Conservation (phyloP, 2,113 vertebrate species). For the Acanthochromis polyacanthus region DNA sequence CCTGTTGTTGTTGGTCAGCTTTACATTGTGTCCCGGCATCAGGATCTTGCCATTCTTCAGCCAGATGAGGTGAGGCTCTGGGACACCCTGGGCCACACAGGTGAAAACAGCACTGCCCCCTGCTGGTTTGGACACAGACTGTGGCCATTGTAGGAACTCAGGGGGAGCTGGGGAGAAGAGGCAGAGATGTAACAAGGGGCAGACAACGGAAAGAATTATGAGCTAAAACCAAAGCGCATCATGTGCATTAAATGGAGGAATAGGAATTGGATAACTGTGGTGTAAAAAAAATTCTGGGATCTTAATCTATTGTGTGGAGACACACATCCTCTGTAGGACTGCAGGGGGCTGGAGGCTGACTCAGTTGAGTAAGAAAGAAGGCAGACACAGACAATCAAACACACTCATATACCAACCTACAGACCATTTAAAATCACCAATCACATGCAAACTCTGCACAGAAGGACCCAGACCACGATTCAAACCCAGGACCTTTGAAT, state of each 20-base stretch:
- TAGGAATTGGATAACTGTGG: background rate
- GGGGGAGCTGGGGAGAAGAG: conserved; percentile 79
- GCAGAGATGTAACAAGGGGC: background rate
- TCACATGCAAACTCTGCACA: too few relatives aligned
- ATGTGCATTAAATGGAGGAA: background rate
- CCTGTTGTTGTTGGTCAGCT: conserved; percentile 87
- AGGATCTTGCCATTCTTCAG: conserved; percentile 87
- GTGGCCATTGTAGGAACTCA: conserved; percentile 88
- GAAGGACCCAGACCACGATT: too few relatives aligned
- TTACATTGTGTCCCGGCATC: conserved; percentile 80
- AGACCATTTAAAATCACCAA: too few relatives aligned
- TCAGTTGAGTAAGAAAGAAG: too few relatives aligned
- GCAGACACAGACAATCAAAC: too few relatives aligned
- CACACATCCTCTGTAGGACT: too few relatives aligned
- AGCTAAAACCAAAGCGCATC: too few relatives aligned
- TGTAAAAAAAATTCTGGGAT: background rate
- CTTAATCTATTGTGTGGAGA: too few relatives aligned
- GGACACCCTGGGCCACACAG: conserved; percentile 84
- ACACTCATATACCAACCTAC: too few relatives aligned
- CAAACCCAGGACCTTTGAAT: too few relatives aligned
- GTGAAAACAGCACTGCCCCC: conserved; percentile 85
- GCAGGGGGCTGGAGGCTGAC: too few relatives aligned
- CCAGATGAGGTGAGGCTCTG: conserved; percentile 85
- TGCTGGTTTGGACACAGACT: conserved; percentile 83
- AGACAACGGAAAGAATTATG: too few relatives aligned